phyloP scores from a whole-genome alignment of 2,113 vertebrate genomes.

The Gymnogyps californianus region DNA sequence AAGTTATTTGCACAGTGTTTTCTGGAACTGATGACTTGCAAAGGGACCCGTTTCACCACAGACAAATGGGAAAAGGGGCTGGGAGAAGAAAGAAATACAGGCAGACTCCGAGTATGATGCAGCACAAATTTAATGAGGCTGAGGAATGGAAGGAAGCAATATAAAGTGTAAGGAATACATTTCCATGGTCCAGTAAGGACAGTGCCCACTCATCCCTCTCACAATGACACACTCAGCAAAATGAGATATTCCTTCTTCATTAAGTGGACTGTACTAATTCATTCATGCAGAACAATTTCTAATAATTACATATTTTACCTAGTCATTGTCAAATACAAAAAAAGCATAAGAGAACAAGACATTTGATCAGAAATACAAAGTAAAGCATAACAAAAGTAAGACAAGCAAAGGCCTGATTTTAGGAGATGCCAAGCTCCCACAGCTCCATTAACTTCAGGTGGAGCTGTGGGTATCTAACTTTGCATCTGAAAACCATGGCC shows the following conservation, averaged over 20 bases:
- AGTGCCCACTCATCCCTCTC: not conserved
- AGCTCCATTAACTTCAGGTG: not conserved
- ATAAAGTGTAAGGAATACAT: not conserved
- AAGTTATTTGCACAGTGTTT: not conserved
- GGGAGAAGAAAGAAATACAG: not conserved
- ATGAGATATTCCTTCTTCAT: not conserved
- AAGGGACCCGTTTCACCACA: not conserved
- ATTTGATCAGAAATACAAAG: not conserved
- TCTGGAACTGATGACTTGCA: not conserved
- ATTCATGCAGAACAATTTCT: not conserved
- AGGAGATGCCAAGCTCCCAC: not conserved
- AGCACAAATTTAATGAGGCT: conserved; percentile 48
- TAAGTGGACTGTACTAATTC: not conserved
- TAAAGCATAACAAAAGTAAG: not conserved
- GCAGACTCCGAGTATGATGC: not conserved
- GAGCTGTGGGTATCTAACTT: not conserved
- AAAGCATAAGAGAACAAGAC: not conserved
- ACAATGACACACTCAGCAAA: not conserved
- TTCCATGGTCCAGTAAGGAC: not conserved
- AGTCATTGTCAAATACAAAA: not conserved
- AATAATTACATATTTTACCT: not conserved
- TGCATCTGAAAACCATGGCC: not conserved
- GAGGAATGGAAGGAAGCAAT: not conserved
- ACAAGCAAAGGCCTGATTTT: not conserved
- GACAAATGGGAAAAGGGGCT: not conserved